Evolutionary conservation across 2,888 invertebrate genomes (phyloP), one percentile per base, ranked within the genome.

Genomic region (Blastobasis adustella): DNA sequence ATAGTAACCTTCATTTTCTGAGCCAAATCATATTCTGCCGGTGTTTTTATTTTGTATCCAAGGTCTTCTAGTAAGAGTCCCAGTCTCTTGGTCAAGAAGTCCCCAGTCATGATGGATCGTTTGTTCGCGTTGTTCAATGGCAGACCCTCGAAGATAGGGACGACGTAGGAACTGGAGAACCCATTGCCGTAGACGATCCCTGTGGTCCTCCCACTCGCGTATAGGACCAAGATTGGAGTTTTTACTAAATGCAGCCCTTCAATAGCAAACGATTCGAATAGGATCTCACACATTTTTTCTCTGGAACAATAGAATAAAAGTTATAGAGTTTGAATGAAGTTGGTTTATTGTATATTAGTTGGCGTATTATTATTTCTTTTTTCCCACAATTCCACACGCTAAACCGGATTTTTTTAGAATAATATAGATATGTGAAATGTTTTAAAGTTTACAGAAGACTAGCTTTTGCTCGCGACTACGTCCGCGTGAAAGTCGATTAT

Each of bases 31-130:
- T 93, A 90, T 81, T 97, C 96, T 72, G 92, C 92, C 46, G 94
- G 94, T 77, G 96, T 96, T 65, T 95, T 95, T 91, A 96, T 96
- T 56, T 93, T 93, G 88, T 96, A 96, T 63, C 96, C 96, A 69
- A 94, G 91, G 73, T 94, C 93, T 54, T 92, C 91, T 64, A 97
- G 89, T 88, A 96, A 92, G 82, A 93, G 94, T 92, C 95, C 95
- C 73, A 97, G 91, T 83, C 94, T 93, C 74, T 95, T 93, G 0
- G 78, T 76, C 73, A 97, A 89, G 73, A 95, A 93, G 62, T 95
- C 93, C 67, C 97, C 97, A 65, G 95, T 95, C 85, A 97, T 90
- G 73, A 96, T 94, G 67, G 96, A 90, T 88, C 93, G 92, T 60
- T 94, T 90, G 72, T 95, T 95, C 69, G 96, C 94, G 67, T 96